Conservation (phyloP, 2,888 invertebrate species). For the Neuroscelio doddi region DNA sequence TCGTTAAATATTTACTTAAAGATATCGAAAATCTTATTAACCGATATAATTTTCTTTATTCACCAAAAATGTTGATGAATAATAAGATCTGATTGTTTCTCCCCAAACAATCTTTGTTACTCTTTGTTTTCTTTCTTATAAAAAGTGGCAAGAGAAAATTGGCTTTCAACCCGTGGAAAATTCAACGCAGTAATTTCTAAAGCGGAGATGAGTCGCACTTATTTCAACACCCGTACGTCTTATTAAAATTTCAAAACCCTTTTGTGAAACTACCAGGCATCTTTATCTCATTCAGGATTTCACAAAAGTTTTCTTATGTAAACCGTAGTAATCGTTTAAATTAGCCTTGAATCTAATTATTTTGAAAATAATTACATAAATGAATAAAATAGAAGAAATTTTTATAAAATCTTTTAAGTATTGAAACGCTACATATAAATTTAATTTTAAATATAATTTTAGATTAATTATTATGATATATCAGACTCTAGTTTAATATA, state of each 20-base stretch:
- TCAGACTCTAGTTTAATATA: too few relatives aligned
- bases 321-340: background rate
- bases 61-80: too few relatives aligned
- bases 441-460: too few relatives aligned
- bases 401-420: too few relatives aligned
- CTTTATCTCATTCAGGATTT: background rate
- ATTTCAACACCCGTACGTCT: slow-evolving; percentile 18
- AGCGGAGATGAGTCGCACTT: slow-evolving; percentile 22
- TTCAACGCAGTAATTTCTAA: slow-evolving; percentile 19
- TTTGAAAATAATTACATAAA: too few relatives aligned
- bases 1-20: too few relatives aligned
- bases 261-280: slow-evolving; percentile 2
- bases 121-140: slow-evolving; percentile 9
- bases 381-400: too few relatives aligned
- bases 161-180: slow-evolving; percentile 43
- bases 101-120: background rate
- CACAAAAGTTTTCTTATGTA: background rate
- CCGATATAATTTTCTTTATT: too few relatives aligned
- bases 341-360: too few relatives aligned
- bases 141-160: slow-evolving; percentile 29
- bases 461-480: too few relatives aligned
- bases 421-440: too few relatives aligned
- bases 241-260: slow-evolving; percentile 46
- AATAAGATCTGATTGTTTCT: slow-evolving; percentile 3
- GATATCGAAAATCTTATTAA: too few relatives aligned